Evolutionary conservation across 2,888 invertebrate species (phyloP).

Genomic region (Brassicogethes aeneus): DNA sequence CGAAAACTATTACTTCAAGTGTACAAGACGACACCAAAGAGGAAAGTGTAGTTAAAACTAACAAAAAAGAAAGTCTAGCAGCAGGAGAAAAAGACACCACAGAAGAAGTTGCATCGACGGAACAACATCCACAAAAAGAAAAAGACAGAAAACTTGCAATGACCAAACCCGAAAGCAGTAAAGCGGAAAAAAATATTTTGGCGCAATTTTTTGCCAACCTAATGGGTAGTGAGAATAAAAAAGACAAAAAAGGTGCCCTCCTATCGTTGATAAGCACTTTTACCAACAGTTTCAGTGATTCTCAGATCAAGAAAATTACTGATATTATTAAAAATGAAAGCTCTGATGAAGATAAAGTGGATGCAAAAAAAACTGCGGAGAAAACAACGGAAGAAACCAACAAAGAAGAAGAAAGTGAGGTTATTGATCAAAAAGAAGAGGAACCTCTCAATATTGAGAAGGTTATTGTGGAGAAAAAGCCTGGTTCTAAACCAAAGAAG

Average conservation of each 20-base stretch:
- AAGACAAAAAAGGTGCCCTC: slow-evolving; percentile 25
- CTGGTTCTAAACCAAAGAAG: not conserved
- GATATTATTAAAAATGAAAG: slow-evolving; percentile 50
- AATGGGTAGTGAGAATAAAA: slow-evolving; percentile 25
- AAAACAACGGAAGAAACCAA: slow-evolving; percentile 6
- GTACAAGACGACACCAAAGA: not conserved
- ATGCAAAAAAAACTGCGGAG: slow-evolving; percentile 11
- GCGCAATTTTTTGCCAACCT: slow-evolving; percentile 28
- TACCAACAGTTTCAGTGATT: slow-evolving; percentile 23
- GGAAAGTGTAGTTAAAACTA: not conserved
- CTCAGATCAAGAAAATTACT: slow-evolving; percentile 47
- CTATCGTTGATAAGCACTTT: slow-evolving; percentile 28
- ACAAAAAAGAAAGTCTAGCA: not conserved
- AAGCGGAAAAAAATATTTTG: slow-evolving; percentile 26
- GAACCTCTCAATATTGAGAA: slow-evolving; percentile 17
- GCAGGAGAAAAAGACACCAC: not conserved
- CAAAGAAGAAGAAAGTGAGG: slow-evolving; percentile 6
- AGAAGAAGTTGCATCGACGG: slow-evolving; percentile 8
- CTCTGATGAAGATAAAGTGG: slow-evolving; percentile 33
- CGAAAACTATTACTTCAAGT: too few species aligned
- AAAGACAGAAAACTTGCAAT: not conserved
- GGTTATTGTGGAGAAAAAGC: slow-evolving; percentile 22
- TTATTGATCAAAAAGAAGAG: slow-evolving; percentile 11
- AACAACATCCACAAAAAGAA: too few species aligned
- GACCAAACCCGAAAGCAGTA: slow-evolving; percentile 2